Percentiles rank a stretch among this genome's conserved stretches.
phyloP scores from a whole-genome alignment of 2,797 vertebrate species.

The Coccyzus lansbergi region DNA sequence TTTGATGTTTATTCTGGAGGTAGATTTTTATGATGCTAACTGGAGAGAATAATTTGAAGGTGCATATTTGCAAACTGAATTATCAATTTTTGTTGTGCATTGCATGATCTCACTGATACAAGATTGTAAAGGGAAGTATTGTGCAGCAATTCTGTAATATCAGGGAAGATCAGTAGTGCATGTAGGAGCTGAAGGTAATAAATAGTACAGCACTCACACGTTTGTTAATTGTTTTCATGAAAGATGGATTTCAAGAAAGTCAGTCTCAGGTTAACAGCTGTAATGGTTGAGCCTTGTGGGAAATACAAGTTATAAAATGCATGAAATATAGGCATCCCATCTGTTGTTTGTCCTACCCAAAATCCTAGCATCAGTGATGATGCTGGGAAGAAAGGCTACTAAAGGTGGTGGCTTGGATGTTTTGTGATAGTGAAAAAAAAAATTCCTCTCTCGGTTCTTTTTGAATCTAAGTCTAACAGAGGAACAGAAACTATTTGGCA shows the following conservation, averaged over 20 bases:
- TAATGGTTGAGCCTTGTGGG: neutral
- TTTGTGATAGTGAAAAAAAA: neutral
- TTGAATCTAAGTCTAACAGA: neutral
- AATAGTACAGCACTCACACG: rapidly evolving
- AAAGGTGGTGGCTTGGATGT: neutral
- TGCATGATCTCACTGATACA: neutral
- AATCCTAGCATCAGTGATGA: neutral
- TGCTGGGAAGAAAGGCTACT: neutral
- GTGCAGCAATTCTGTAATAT: neutral
- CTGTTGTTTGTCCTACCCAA: neutral
- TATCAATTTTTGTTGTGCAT: neutral
- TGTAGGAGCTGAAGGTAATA: neutral
- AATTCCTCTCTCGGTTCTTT: neutral
- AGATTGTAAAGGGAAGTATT: neutral
- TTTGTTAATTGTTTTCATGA: neutral
- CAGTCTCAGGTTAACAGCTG: neutral
- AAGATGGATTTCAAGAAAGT: neutral
- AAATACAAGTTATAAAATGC: neutral
- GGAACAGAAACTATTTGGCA: neutral
- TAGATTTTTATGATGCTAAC: neutral
- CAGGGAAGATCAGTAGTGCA: neutral
- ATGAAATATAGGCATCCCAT: rapidly evolving
- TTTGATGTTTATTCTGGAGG: neutral
- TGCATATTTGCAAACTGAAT: rapidly evolving
- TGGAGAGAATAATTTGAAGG: neutral